phyloP scores from a whole-genome alignment of 2,113 vertebrate genomes.

The Hyaena hyaena region DNA sequence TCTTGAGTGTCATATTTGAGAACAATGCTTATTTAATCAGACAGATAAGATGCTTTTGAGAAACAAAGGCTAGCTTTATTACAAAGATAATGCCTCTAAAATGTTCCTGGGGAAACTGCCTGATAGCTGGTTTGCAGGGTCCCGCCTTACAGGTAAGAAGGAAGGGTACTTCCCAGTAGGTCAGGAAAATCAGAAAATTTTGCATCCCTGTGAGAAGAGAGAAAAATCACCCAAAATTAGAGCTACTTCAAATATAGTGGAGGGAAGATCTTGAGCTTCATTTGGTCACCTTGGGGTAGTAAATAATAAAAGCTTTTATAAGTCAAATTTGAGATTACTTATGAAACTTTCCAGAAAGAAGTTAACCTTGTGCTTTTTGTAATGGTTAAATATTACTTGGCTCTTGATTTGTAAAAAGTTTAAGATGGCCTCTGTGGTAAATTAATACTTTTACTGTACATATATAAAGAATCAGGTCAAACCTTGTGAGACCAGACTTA shows the following conservation, averaged over 20 bases:
- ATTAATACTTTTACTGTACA: background rate
- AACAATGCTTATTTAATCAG: conserved; percentile 20
- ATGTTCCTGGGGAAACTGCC: background rate
- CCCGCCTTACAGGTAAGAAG: background rate
- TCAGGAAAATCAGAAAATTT: background rate
- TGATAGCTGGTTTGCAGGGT: background rate
- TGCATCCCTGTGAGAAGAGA: background rate
- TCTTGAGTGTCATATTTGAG: background rate
- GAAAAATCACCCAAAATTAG: background rate
- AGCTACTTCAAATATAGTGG: background rate
- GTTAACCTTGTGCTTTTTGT: background rate
- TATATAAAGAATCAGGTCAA: background rate
- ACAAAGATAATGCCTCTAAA: background rate
- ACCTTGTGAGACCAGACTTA: background rate
- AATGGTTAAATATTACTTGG: background rate
- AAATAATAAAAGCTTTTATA: background rate
- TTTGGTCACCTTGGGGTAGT: background rate
- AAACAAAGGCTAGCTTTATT: conserved; percentile 30
- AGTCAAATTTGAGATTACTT: background rate
- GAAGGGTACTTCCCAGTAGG: background rate
- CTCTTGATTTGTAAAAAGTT: background rate
- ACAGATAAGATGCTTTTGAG: conserved; percentile 1
- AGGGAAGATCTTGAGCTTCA: background rate
- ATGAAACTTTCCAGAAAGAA: background rate
- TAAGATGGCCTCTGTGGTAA: background rate